phyloP scores from a whole-genome alignment of 2,888 invertebrate species.

The Lordiphosa andalusiaca region DNA sequence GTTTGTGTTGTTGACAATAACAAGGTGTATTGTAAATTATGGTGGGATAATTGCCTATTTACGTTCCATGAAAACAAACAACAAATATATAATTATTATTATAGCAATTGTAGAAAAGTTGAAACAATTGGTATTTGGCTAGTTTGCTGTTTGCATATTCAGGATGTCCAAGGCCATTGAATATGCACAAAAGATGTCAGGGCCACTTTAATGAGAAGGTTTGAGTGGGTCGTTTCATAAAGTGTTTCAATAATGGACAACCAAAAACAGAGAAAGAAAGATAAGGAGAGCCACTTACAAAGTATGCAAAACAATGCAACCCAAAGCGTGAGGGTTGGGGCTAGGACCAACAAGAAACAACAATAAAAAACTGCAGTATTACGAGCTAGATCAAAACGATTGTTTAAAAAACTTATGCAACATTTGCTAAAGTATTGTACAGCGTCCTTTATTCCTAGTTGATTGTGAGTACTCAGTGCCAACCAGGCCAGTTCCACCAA shows the following conservation, averaged over 20 bases:
- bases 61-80: constrained; percentile 47
- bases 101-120: constrained; percentile 14
- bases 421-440: constrained; percentile 81
- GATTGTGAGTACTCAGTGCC: constrained; percentile 80
- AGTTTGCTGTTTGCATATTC: constrained; percentile 30
- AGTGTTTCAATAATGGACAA: constrained; percentile 48
- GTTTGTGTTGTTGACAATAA: constrained; percentile 33
- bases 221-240: constrained; percentile 14
- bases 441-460: constrained; percentile 81
- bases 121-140: not conserved
- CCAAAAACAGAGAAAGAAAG: constrained; percentile 22
- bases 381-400: constrained; percentile 56
- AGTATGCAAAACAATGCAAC: constrained; percentile 62
- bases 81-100: not conserved
- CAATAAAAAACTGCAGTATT: constrained; percentile 23
- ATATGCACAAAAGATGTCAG: constrained; percentile 37
- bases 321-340: constrained; percentile 18
- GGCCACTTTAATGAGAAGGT: constrained; percentile 28
- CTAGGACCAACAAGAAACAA: constrained; percentile 2
- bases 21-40: constrained; percentile 77
- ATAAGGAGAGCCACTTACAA: constrained; percentile 22
- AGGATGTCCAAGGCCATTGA: constrained; percentile 27
- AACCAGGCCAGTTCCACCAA: constrained; percentile 61
- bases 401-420: constrained; percentile 79
- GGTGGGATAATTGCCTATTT: constrained; percentile 78